Evolutionary conservation across 2,113 vertebrate genomes (phyloP).

Genomic region (Cochlearius cochlearius): DNA sequence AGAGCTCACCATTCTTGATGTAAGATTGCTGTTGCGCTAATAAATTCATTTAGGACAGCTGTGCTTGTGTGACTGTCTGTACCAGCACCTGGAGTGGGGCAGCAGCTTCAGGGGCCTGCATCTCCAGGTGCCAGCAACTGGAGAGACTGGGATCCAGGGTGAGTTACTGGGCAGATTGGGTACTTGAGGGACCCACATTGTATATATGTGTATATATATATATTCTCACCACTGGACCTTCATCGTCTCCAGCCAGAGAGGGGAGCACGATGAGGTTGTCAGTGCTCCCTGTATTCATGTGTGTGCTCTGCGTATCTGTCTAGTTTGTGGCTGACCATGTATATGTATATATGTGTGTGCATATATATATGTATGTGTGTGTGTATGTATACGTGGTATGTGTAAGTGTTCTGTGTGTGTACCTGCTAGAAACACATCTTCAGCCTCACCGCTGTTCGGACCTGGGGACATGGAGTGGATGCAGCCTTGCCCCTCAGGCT

Average conservation of each 20-base stretch:
- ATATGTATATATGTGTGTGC: background rate
- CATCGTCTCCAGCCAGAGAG: background rate
- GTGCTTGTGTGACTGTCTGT: background rate
- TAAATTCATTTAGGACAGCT: background rate
- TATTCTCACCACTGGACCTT: background rate
- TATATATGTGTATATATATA: no score
- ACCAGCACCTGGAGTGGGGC: background rate
- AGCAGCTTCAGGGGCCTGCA: rapidly evolving
- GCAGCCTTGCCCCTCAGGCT: background rate
- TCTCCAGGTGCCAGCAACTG: background rate
- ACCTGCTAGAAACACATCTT: background rate
- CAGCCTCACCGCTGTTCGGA: background rate
- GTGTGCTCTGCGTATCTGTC: background rate
- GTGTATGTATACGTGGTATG: background rate
- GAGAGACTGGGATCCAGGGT: background rate
- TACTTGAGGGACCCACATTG: background rate
- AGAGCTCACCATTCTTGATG: background rate
- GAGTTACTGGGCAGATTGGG: background rate
- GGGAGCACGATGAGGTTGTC: background rate
- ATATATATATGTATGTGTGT: background rate
- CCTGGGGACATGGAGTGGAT: rapidly evolving
- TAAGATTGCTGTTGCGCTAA: background rate
- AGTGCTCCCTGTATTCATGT: background rate
- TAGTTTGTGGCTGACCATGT: background rate
- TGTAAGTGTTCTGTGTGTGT: background rate